Percentiles rank a stretch among this genome's conserved stretches.
These are phyloP conservation scores for Cremastinae sp. DNA, from an alignment of 2,888 invertebrate species.

Conservation along the genomic window DNA sequence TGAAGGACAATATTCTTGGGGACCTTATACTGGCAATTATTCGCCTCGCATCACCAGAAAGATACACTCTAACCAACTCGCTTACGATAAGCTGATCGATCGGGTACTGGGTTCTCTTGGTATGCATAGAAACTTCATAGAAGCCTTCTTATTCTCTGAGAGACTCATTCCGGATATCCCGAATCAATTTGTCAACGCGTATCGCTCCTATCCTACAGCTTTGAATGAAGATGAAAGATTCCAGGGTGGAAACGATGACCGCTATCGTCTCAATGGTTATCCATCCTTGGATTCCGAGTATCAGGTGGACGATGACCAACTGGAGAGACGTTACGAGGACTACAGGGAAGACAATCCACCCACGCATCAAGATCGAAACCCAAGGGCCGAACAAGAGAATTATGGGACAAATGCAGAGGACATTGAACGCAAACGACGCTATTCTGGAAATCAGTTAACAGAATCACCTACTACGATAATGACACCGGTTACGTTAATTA, in stretches of 20 bases:
- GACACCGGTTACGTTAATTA: neutral
- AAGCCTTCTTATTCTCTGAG: constrained; percentile 64
- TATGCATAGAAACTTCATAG: constrained; percentile 66
- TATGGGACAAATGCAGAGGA: constrained; percentile 35
- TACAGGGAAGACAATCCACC: constrained; percentile 43
- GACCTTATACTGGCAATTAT: constrained; percentile 9
- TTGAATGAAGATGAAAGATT: constrained; percentile 11
- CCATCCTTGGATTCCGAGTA: constrained; percentile 30
- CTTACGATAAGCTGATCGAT: constrained; percentile 63
- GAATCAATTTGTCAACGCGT: constrained; percentile 1
- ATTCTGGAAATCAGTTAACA: constrained; percentile 34
- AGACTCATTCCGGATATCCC: constrained; percentile 23
- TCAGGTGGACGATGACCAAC: constrained; percentile 39
- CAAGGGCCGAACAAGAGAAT: constrained; percentile 44
- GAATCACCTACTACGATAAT: constrained; percentile 26
- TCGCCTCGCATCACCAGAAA: constrained; percentile 45
- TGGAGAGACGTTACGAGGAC: constrained; percentile 34
- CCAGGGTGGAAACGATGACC: constrained; percentile 24
- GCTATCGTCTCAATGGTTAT: constrained; percentile 8
- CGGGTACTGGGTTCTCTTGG: constrained; percentile 67
- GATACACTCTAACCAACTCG: constrained; percentile 25
- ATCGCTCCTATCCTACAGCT: neutral
- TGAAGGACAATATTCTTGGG: neutral
- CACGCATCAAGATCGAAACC: constrained; percentile 45
- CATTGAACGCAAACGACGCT: constrained; percentile 43